Conservation (phyloP, 37 sponge, comb jelly and placozoan species). For the Eunapius fragilis region DNA sequence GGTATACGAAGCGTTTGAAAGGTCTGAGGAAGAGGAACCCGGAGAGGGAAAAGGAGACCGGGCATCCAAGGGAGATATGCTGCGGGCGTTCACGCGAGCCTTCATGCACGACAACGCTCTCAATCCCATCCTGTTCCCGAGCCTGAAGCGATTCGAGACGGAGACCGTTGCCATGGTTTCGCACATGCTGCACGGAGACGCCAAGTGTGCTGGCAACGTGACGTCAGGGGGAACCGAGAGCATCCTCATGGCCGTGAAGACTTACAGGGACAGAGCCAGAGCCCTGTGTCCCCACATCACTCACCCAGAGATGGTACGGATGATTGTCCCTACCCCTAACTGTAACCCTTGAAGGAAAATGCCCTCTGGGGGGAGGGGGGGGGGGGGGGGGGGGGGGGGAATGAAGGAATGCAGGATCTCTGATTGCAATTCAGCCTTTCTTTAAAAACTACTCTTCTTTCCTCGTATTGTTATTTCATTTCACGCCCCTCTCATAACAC, state of each 20-base stretch:
- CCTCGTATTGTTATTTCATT: too few relatives aligned
- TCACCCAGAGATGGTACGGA: slow-evolving; percentile 84
- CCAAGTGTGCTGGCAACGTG: slow-evolving; percentile 52
- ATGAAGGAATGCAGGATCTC: too few relatives aligned
- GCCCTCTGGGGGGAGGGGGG: too few relatives aligned
- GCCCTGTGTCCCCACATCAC: slow-evolving; percentile 71
- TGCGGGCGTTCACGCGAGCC: slow-evolving; percentile 61
- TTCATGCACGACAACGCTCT: slow-evolving; percentile 88
- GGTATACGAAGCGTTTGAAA: slow-evolving; percentile 57
- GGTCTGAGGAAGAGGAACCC: neutral
- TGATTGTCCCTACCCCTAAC: too few relatives aligned
- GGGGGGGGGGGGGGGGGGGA: too few relatives aligned
- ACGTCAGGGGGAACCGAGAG: slow-evolving; percentile 95
- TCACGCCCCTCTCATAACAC: too few relatives aligned
- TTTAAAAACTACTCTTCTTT: too few relatives aligned
- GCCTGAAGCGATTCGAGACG: slow-evolving; percentile 73
- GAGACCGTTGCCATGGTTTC: slow-evolving; percentile 84
- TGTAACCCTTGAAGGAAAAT: too few relatives aligned
- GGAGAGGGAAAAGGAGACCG: neutral
- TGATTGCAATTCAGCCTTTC: too few relatives aligned
- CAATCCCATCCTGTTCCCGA: slow-evolving; percentile 85
- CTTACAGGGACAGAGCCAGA: slow-evolving; percentile 85
- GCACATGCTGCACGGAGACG: slow-evolving; percentile 68
- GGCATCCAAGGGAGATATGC: slow-evolving; percentile 23
- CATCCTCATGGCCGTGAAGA: slow-evolving; percentile 88